phyloP scores from a whole-genome alignment of 2,113 vertebrate genomes.

The Onychostoma macrolepis region DNA sequence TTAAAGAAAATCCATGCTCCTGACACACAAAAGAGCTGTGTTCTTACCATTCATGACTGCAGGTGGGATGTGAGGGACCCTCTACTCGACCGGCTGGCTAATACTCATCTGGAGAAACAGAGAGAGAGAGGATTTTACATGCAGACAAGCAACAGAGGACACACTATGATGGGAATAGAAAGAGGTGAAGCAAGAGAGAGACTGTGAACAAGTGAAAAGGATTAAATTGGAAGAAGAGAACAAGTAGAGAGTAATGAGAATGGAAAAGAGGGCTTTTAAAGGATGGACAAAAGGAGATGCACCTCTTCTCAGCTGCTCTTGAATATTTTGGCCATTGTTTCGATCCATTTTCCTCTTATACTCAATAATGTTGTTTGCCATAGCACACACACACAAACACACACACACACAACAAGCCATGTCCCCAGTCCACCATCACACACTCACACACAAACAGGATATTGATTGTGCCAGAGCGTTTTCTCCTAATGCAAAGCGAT shows the following conservation, averaged over 20 bases:
- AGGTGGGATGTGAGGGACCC: conserved; percentile 68
- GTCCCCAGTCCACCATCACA: neutral
- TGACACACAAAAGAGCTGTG: conserved; percentile 30
- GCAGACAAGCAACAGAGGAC: conserved; percentile 15
- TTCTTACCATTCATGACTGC: conserved; percentile 80
- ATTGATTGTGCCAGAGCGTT: conserved; percentile 2
- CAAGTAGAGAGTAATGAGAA: conserved; percentile 8
- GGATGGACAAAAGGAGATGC: neutral
- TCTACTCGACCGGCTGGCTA: conserved; percentile 68
- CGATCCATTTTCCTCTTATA: neutral
- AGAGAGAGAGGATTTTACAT: conserved; percentile 25
- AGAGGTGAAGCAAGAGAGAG: conserved; percentile 11
- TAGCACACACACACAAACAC: neutral
- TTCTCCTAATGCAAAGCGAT: conserved; percentile 4
- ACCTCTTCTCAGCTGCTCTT: conserved; percentile 5
- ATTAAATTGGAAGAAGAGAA: conserved; percentile 9
- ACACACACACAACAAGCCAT: conserved; percentile 11
- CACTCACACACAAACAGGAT: conserved; percentile 17
- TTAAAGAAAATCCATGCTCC: neutral
- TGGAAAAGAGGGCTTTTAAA: neutral
- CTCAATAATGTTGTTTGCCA: neutral
- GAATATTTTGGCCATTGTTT: neutral
- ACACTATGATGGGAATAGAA: conserved; percentile 18
- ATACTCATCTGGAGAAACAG: conserved; percentile 71
- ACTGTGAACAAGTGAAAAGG: conserved; percentile 12